Percentiles rank a stretch among this genome's conserved stretches.
Conservation (phyloP, 2,888 invertebrate genomes). For the Mimumesa dahlbomi region DNA sequence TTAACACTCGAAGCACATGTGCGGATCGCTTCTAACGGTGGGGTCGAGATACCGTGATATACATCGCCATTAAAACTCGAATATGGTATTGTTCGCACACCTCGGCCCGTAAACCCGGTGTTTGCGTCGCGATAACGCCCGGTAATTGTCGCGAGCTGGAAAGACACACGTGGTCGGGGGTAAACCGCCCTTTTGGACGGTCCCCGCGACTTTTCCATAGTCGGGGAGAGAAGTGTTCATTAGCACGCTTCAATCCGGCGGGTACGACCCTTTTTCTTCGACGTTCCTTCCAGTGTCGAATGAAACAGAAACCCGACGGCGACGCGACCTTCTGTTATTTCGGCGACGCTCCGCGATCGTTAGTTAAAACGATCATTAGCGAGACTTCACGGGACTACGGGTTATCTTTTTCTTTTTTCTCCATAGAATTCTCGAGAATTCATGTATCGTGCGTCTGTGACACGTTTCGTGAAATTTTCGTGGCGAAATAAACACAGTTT, state of each 20-base stretch:
- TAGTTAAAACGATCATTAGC: too few species aligned
- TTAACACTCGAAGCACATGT: constrained; percentile 55
- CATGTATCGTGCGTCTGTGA: too few species aligned
- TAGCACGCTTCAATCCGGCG: too few species aligned
- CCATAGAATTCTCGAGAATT: neutral
- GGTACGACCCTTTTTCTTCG: neutral
- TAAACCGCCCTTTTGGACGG: neutral
- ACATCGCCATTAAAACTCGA: constrained; percentile 43
- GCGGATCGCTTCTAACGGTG: constrained; percentile 47
- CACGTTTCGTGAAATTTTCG: too few species aligned
- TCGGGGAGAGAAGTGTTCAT: too few species aligned
- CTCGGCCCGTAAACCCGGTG: constrained; percentile 15
- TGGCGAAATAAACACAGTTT: too few species aligned
- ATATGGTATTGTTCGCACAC: constrained; percentile 49
- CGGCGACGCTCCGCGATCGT: too few species aligned
- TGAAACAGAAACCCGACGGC: too few species aligned
- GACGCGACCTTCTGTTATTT: too few species aligned
- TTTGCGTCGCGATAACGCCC: constrained; percentile 27
- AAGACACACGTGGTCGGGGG: neutral
- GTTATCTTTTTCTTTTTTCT: neutral
- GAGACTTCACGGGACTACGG: too few species aligned
- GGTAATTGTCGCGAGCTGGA: constrained; percentile 23
- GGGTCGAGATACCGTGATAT: constrained; percentile 32
- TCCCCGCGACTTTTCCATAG: neutral
- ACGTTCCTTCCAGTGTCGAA: neutral